phyloP scores from a whole-genome alignment of 2,888 invertebrate species.

The Sylvicola cinctus region DNA sequence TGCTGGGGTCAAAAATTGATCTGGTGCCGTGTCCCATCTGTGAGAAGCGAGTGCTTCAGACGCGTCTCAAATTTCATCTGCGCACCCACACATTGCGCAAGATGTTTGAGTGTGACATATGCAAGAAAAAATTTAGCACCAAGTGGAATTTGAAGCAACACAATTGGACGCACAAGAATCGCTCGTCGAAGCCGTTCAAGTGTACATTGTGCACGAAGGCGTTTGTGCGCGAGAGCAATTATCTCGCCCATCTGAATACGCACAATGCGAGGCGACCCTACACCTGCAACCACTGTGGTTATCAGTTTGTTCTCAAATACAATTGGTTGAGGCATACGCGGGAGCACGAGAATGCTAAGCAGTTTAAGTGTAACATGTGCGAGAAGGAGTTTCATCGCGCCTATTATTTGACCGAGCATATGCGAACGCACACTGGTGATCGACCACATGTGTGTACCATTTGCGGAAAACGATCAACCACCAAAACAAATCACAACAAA shows the following conservation, averaged over 20 bases:
- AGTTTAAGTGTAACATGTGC: constrained; percentile 53
- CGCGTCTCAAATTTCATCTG: constrained; percentile 62
- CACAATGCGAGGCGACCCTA: constrained; percentile 64
- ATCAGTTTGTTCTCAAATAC: constrained; percentile 71
- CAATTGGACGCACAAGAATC: constrained; percentile 71
- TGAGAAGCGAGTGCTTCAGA: constrained; percentile 53
- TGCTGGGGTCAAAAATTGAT: constrained; percentile 38
- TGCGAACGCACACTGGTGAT: constrained; percentile 60
- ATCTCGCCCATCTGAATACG: constrained; percentile 66
- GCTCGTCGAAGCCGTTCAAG: constrained; percentile 67
- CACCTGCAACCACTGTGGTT: constrained; percentile 77
- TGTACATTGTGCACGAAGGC: constrained; percentile 68
- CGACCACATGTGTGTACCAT: constrained; percentile 68
- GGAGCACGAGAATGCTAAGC: constrained; percentile 65
- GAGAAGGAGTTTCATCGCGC: constrained; percentile 70
- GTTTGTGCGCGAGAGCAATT: constrained; percentile 62
- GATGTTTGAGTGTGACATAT: constrained; percentile 64
- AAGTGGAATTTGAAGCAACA: constrained; percentile 81
- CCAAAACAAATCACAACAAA: constrained; percentile 80
- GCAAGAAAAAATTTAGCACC: constrained; percentile 69
- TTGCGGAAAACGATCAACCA: constrained; percentile 74
- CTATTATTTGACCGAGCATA: constrained; percentile 73
- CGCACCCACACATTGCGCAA: constrained; percentile 52
- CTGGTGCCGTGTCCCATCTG: constrained; percentile 57
- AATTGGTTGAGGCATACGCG: constrained; percentile 70